Percentiles rank a stretch among this genome's conserved stretches.
phyloP scores from a whole-genome alignment of 1,140 invertebrate genomes.

The Carcinoscorpius rotundicauda region DNA sequence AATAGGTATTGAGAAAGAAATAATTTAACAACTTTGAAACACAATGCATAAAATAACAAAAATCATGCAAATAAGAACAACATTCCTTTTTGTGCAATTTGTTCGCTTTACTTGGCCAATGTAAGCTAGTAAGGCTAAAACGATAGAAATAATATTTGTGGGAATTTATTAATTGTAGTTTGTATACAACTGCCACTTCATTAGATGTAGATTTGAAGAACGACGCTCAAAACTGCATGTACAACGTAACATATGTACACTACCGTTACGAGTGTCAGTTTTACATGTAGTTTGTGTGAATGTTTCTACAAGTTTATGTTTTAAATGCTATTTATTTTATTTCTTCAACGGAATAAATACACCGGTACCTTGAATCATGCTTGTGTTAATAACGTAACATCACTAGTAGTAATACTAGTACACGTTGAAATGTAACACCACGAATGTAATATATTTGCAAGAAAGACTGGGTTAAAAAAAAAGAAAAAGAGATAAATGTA shows the following conservation, averaged over 20 bases:
- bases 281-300: not conserved
- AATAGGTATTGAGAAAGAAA: no score
- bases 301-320: not conserved
- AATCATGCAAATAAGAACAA: no score
- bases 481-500: conserved; percentile 30
- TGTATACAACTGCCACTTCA: conserved; percentile 32
- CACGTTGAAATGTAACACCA: not conserved
- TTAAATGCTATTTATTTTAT: not conserved
- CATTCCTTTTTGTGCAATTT: no score
- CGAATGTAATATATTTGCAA: conserved; percentile 30
- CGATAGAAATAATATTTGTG: no score
- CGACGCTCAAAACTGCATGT: not conserved
- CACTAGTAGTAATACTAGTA: not conserved
- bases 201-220: conserved; percentile 14
- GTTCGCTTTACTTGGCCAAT: no score
- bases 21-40: no score
- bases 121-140: no score
- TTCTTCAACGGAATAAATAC: no score
- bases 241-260: not conserved
- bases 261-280: not conserved
- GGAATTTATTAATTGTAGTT: conserved; percentile 20
- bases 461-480: conserved; percentile 30
- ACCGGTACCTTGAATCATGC: no score
- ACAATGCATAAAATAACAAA: no score
- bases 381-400: not conserved